Base-by-base conservation (phyloP, 2,113 vertebrate species). In the Poeciliopsis occidentalis region DNA sequence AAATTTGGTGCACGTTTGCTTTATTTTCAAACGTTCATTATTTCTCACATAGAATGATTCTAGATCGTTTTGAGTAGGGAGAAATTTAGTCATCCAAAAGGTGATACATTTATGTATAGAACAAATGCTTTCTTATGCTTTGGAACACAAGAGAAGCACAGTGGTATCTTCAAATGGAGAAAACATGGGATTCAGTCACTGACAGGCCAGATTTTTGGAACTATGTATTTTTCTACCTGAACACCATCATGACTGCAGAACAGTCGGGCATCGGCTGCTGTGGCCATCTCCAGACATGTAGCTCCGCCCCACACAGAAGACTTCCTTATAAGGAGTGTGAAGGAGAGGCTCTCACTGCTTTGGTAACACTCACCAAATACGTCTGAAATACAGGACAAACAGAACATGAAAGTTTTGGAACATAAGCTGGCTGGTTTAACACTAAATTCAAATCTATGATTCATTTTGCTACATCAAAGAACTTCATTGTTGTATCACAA, bases 251-350 rank as follows among this genome's bases (percentile, higher is more conserved):
- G n/a, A n/a, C n/a, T 95, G 76, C 96, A 96, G 92, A 96, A 97
- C 47, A 91, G 88, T 0, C 95, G 94, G 15, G 96, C 95, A 0
- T 96, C 96, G 0, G 95, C 95, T 7, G 91, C 91, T 2, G 90
- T 95, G 79, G 96, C 96, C 27, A 97, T 93, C 87, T 96, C 95
- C 29, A 96, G 91, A 63, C 95, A 96, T 2, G 96, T 97, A 41
- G 93, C 93, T 0, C 79, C 88, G 0, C 94, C 94, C 96, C 96
- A 97, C 67, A 95, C 88, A 0, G 78, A 70, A 13, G 95, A 96
- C 79, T 90, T 92, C 5, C 88, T 91, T 11, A 97, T 94, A 0
- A 97, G 94, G 13, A 97, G 92, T 8, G 88, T 94, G 67, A 92
- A 93, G 0, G 95, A 92, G 32, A 93, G 87, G 0, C 71, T 80